Conservation (phyloP, 2,888 invertebrate species). For the Lepidonotus clava region DNA sequence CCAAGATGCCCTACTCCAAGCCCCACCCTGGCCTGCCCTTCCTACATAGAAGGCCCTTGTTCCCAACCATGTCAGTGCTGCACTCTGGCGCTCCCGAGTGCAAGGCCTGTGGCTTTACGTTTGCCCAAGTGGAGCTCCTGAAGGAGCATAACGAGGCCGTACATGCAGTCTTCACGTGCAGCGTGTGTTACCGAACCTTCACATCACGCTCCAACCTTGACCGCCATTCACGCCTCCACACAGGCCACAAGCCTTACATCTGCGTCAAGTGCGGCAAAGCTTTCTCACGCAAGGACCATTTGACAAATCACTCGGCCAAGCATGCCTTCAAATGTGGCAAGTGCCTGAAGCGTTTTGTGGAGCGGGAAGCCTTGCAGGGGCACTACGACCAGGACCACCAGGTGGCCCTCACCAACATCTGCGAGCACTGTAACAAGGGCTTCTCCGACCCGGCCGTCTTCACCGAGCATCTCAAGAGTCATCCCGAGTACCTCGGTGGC, state of each 20-base stretch:
- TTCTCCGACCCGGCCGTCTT: constrained; percentile 60
- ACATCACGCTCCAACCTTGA: constrained; percentile 66
- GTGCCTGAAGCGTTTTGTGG: constrained; percentile 63
- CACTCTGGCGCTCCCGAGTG: constrained; percentile 61
- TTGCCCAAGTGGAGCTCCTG: constrained; percentile 59
- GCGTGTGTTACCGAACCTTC: constrained; percentile 65
- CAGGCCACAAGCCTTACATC: constrained; percentile 65
- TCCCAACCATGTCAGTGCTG: constrained; percentile 55
- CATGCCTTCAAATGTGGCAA: constrained; percentile 65
- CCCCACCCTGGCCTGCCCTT: constrained; percentile 48
- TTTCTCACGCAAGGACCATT: constrained; percentile 65
- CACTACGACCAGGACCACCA: constrained; percentile 63
- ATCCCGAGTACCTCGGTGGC: constrained; percentile 61
- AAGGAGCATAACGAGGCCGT: constrained; percentile 65
- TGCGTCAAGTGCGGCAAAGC: constrained; percentile 64
- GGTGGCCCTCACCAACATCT: constrained; percentile 59
- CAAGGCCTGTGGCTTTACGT: constrained; percentile 59
- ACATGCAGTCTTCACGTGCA: constrained; percentile 65
- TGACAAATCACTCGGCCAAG: constrained; percentile 65
- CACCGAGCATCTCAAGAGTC: constrained; percentile 64
- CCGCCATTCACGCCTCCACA: constrained; percentile 66
- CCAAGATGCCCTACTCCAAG: constrained; percentile 28
- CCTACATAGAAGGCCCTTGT: constrained; percentile 16
- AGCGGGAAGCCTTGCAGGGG: constrained; percentile 57
- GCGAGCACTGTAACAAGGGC: constrained; percentile 65